Percentiles rank a stretch among this genome's conserved stretches.
These are phyloP conservation scores for Cebus imitator DNA, from an alignment of 2,113 vertebrate genomes.

Conservation along the genomic window DNA sequence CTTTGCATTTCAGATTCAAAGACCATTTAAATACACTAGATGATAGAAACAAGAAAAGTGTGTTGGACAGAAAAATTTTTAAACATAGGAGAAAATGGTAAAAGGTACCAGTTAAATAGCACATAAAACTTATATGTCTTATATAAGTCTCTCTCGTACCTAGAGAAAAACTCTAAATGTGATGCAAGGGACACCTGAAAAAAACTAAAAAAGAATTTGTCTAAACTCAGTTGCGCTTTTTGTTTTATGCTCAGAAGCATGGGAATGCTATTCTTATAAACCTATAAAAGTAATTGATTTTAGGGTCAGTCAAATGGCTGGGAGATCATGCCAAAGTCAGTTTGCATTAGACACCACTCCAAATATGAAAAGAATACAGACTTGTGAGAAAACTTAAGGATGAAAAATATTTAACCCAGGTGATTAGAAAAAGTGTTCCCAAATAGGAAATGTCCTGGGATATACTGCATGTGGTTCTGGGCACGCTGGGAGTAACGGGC, in stretches of 20 bases:
- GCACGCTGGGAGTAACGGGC: too few relatives aligned
- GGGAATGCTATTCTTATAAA: neutral
- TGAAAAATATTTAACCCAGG: neutral
- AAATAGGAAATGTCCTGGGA: neutral
- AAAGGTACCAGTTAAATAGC: neutral
- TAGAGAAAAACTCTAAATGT: neutral
- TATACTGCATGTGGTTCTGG: neutral
- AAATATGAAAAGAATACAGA: neutral
- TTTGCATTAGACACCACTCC: neutral
- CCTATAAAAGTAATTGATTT: neutral
- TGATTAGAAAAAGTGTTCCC: neutral
- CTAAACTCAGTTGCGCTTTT: neutral
- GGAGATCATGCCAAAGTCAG: neutral
- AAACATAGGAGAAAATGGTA: neutral
- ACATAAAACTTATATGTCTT: neutral
- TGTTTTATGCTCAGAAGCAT: neutral
- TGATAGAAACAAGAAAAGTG: neutral
- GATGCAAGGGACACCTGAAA: neutral
- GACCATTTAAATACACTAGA: neutral
- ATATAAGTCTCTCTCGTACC: neutral
- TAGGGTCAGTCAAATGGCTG: neutral
- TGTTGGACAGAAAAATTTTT: neutral
- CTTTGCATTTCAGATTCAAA: conserved; percentile 17
- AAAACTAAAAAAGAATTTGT: neutral
- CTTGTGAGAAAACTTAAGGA: neutral